phyloP scores from a whole-genome alignment of 2,113 vertebrate genomes.

The Pithys albifrons region DNA sequence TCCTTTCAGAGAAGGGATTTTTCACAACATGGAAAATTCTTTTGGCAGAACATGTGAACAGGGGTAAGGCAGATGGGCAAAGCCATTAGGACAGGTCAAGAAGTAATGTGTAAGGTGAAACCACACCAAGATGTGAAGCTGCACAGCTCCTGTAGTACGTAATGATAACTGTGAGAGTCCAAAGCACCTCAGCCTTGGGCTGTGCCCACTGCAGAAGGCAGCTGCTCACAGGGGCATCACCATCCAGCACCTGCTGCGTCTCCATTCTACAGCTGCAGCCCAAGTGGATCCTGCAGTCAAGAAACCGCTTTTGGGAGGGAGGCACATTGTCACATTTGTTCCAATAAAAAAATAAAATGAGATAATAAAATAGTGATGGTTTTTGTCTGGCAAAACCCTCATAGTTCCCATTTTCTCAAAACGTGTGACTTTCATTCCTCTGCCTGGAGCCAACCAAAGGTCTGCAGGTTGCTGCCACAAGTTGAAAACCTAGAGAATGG shows the following conservation, averaged over 20 bases:
- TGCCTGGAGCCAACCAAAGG: not conserved
- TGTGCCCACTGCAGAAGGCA: not conserved
- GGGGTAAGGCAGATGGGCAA: not conserved
- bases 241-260: not conserved
- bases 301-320: not conserved
- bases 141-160: fast-evolving
- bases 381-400: not conserved
- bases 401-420: not conserved
- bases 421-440: not conserved
- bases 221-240: not conserved
- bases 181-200: not conserved
- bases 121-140: not conserved
- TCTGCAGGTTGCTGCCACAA: fast-evolving
- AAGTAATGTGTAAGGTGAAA: not conserved
- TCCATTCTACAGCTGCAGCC: not conserved
- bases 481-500: not conserved
- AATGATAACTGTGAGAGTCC: not conserved
- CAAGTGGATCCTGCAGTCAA: not conserved
- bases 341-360: not conserved
- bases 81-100: not conserved
- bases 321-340: not conserved
- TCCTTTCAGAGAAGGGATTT: not conserved
- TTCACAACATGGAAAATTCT: fast-evolving
- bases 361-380: not conserved
- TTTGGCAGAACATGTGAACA: not conserved